Evolutionary conservation across 1,140 invertebrate genomes (phyloP), one percentile per base, ranked within the genome.

Genomic region (Papilio aristodemus): DNA sequence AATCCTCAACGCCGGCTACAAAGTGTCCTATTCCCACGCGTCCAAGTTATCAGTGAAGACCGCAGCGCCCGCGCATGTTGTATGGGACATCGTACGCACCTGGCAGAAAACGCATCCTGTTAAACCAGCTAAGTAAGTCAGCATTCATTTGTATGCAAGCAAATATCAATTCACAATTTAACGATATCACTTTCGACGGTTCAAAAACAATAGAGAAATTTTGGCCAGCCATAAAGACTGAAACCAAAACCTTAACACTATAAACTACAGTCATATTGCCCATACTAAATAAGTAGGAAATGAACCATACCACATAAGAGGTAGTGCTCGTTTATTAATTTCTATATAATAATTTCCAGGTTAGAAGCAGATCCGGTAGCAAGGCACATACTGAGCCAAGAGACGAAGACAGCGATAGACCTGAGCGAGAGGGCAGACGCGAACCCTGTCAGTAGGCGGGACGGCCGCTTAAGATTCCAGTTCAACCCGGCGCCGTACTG

Each of bases 41-140:
- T 94, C 94, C 60, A 96, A 95, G 79, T 94, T 95, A 71, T 98
- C 97, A 0, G 92, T 99, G 3, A 99, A 99, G 92, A 99, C 99
- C 0, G 92, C 98, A 90, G 98, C 99, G 0, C 97, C 99, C 0
- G 89, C 94, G 39, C 84, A 93, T 4, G 92, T 99, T 14, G 87
- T 99, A 13, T 99, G 98, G 99, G 98, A 98, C 88, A 95, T 99
- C n/a, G 93, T 99, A 66, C 92, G 96, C 74, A 93, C 93, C 27
- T 98, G 97, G 97, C 94, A 95, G 75, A 94, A 95, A 71, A 80
- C 86, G 11, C 92, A 95, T 79, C 95, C 95, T 1, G 92, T 94
- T 14, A 93, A 93, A 63, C 78, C 90, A 4, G 14, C 39, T 19
- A 57, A 62, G 36, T 63, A 37, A 60, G 41, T 38, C 54, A 36